These are phyloP conservation scores for Ibidorhyncha struthersii DNA, from an alignment of 2,113 vertebrate species.

Conservation along the genomic window DNA sequence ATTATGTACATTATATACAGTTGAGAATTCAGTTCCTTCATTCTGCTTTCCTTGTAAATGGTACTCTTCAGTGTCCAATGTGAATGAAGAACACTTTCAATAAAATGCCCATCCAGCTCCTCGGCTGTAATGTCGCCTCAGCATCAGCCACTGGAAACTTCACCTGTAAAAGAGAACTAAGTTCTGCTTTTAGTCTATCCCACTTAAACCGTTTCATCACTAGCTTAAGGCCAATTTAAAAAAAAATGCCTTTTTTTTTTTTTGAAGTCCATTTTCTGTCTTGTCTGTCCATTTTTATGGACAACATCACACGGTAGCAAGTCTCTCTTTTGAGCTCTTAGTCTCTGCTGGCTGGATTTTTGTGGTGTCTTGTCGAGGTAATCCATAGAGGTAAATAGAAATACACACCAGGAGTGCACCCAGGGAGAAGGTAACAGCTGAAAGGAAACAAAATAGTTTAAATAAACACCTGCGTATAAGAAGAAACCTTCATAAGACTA, in stretches of 20 bases:
- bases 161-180: constrained; percentile 15
- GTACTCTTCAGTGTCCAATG: neutral
- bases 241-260: neutral
- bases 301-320: constrained; percentile 76
- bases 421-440: constrained; percentile 84
- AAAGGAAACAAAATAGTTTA: constrained; percentile 22
- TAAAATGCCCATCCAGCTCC: neutral
- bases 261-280: neutral
- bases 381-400: constrained; percentile 95
- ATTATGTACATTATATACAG: constrained; percentile 67
- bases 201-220: neutral
- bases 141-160: constrained; percentile 8
- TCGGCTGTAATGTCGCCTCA: neutral
- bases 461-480: neutral
- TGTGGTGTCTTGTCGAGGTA: constrained; percentile 91
- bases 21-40: constrained; percentile 43
- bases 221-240: constrained; percentile 73
- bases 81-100: neutral
- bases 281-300: neutral
- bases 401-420: constrained; percentile 91
- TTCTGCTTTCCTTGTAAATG: neutral
- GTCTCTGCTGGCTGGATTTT: constrained; percentile 71
- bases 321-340: constrained; percentile 76
- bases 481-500: neutral
- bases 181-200: constrained; percentile 33